Percentiles rank a stretch among this genome's conserved stretches.
Evolutionary conservation across 2,113 vertebrate genomes (phyloP).

Genomic region (Chlorodrepanis virens): DNA sequence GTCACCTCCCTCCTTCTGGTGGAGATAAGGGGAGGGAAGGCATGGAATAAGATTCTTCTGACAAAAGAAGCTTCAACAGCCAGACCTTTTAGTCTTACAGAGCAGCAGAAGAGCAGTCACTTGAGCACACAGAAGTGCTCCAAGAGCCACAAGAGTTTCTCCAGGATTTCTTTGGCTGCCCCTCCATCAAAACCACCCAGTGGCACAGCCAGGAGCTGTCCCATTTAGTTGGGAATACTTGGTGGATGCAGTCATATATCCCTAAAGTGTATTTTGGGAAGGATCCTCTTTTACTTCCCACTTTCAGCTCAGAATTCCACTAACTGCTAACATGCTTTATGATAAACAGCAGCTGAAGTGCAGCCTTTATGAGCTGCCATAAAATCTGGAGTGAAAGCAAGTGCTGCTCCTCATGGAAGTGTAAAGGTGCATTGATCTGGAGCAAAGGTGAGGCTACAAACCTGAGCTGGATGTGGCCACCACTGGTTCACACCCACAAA

Average conservation of each 20-base stretch:
- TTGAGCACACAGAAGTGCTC: not conserved
- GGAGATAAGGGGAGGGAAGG: not conserved
- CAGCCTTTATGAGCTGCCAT: not conserved
- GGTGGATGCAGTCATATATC: not conserved
- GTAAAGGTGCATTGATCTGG: not conserved
- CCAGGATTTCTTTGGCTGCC: not conserved
- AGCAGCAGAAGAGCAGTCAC: not conserved
- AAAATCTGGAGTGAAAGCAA: not conserved
- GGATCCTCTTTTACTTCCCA: not conserved
- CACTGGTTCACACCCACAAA: not conserved
- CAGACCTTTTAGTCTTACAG: not conserved
- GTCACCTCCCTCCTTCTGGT: not conserved
- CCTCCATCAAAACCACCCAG: not conserved
- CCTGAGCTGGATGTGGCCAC: not conserved
- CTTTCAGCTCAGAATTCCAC: not conserved
- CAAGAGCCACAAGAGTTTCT: not conserved
- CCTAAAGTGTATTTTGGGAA: not conserved
- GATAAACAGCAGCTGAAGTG: not conserved
- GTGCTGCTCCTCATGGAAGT: not conserved
- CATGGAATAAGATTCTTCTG: not conserved
- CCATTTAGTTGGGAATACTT: not conserved
- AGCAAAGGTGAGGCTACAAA: not conserved
- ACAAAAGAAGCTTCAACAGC: not conserved
- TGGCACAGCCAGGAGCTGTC: not conserved
- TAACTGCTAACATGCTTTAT: not conserved